Evolutionary conservation across 2,888 invertebrate genomes (phyloP).

Genomic region (Tachina fera): DNA sequence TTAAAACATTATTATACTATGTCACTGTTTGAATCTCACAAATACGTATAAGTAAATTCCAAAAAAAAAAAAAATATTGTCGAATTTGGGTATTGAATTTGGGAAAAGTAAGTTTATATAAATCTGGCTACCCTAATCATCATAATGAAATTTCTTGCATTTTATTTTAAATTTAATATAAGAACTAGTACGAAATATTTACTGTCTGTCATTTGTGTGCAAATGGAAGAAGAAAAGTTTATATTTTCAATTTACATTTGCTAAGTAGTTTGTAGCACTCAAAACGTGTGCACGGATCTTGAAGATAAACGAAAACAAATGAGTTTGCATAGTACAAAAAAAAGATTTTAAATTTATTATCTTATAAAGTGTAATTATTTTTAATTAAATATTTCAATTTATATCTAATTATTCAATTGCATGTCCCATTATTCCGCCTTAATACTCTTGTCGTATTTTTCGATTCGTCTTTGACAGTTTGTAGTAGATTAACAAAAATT

Average conservation of each 20-base stretch:
- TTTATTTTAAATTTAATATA: slow-evolving; percentile 52
- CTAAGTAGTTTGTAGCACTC: slow-evolving; percentile 3
- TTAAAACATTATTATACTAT: too few species aligned
- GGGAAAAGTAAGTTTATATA: too few species aligned
- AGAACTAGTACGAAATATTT: slow-evolving; percentile 9
- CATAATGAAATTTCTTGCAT: slow-evolving; percentile 53
- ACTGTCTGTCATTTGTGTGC: slow-evolving; percentile 13
- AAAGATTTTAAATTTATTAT: not conserved
- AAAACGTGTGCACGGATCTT: not conserved
- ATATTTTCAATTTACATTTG: slow-evolving; percentile 36
- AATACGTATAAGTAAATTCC: too few species aligned
- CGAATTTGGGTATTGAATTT: too few species aligned
- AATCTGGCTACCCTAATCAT: not conserved
- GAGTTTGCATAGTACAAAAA: not conserved
- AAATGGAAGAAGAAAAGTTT: slow-evolving; percentile 39
- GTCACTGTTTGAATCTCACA: too few species aligned
- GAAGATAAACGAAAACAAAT: not conserved
- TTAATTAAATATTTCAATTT: not conserved
- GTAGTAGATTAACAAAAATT: too few species aligned
- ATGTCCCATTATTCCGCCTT: too few species aligned
- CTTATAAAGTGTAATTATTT: not conserved
- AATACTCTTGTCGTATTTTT: too few species aligned
- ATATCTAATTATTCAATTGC: too few species aligned
- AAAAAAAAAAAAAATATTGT: too few species aligned
- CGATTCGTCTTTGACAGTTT: too few species aligned